Evolutionary conservation across 1,140 invertebrate species (phyloP).

Genomic region (Drosophila nikananu): DNA sequence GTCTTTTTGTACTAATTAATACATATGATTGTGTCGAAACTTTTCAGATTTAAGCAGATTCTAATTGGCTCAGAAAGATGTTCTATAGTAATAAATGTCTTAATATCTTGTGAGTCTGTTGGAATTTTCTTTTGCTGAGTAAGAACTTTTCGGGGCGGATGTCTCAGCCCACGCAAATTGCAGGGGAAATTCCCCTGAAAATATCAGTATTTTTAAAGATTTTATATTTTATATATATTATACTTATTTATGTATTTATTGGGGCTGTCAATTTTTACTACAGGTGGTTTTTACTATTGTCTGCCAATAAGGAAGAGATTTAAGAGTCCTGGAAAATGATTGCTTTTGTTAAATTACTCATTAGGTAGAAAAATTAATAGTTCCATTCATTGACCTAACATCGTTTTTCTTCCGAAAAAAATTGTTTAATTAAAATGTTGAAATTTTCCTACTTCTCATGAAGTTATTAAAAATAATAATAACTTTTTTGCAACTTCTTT

Average conservation of each 20-base stretch:
- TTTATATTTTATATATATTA: too few relatives aligned
- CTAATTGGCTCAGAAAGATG: slow-evolving; percentile 23
- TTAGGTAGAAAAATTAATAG: too few relatives aligned
- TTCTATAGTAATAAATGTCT: slow-evolving; percentile 36
- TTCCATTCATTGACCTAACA: too few relatives aligned
- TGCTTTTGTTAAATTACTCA: background rate
- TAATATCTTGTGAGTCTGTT: slow-evolving; percentile 7
- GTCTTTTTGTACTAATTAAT: slow-evolving; percentile 15
- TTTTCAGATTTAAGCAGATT: slow-evolving; percentile 5
- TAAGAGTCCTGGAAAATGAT: background rate
- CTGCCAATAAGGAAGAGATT: background rate
- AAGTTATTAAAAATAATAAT: background rate
- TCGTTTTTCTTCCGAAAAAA: too few relatives aligned
- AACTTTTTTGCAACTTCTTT: slow-evolving; percentile 14
- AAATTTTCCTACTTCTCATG: background rate
- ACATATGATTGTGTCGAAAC: background rate
- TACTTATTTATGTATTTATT: background rate
- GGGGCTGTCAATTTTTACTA: background rate
- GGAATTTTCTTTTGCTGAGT: slow-evolving; percentile 22
- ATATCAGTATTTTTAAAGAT: background rate
- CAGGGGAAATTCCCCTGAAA: slow-evolving; percentile 34
- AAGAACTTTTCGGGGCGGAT: slow-evolving; percentile 10
- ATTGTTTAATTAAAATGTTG: too few relatives aligned
- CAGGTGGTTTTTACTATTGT: background rate
- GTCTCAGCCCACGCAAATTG: slow-evolving; percentile 16